Percentiles rank a stretch among this genome's conserved stretches.
phyloP scores from a whole-genome alignment of 2,888 invertebrate genomes.

The Exephanes ischioxanthus region DNA sequence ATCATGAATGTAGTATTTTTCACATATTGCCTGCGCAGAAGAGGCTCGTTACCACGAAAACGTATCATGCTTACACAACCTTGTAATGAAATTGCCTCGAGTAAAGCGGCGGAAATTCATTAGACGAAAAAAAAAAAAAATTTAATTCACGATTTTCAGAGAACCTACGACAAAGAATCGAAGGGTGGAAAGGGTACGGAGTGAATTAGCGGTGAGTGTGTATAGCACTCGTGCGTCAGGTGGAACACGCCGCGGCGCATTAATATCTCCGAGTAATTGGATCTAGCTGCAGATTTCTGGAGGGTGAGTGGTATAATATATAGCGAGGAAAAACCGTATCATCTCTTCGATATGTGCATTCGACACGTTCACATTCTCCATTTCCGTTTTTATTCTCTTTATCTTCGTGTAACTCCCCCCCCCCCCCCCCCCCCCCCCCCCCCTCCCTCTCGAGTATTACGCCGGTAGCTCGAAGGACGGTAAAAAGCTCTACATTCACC shows the following conservation, averaged over 20 bases:
- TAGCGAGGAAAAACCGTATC: conserved; percentile 32
- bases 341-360: conserved; percentile 62
- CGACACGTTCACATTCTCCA: conserved; percentile 63
- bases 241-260: conserved; percentile 55
- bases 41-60: background rate
- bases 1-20: background rate
- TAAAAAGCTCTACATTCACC: conserved; percentile 44
- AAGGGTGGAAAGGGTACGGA: background rate
- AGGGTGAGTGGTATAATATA: conserved; percentile 35
- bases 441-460: conserved; percentile 16
- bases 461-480: conserved; percentile 22
- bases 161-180: conserved; percentile 21
- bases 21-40: background rate
- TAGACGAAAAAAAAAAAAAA: background rate
- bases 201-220: conserved; percentile 33
- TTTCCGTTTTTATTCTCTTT: conserved; percentile 51
- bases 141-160: conserved; percentile 36
- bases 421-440: conserved; percentile 24
- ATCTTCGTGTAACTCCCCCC: conserved; percentile 30
- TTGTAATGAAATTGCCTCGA: background rate
- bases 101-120: background rate
- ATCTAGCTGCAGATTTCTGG: conserved; percentile 43
- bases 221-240: conserved; percentile 50
- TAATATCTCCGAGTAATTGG: conserved; percentile 62
- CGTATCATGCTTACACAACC: background rate